Evolutionary conservation across 2,113 vertebrate species (phyloP), one percentile per base, ranked within the genome.

Genomic region (Podarcis muralis): DNA sequence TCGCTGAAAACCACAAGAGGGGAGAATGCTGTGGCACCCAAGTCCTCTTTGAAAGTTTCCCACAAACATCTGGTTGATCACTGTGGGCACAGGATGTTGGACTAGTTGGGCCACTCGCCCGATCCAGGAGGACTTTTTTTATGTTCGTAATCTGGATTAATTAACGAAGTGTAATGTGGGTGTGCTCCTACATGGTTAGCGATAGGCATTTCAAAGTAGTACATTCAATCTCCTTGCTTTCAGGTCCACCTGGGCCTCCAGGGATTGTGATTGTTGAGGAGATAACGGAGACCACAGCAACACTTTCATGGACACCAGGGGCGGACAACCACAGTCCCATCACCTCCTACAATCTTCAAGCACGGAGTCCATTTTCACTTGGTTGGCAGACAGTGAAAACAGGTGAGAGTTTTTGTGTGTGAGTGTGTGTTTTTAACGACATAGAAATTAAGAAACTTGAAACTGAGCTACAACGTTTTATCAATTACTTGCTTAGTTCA

Each of bases 221-320:
- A 40, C 71, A 15, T 78, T 90, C 20, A 89, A 87, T 91, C 93
- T 91, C 77, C 90, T 94, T 89, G 79, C 88, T 90, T 89, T 9
- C 91, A 99, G 99, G 99, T 93, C 98, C 99, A 87, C 99, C 99
- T 11, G 98, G 99, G 59, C 97, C 99, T n/a, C 99, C 99, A 53
- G 98, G 99, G 84, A 96, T 99, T 90, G 98, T 99, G 90, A 99
- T 99, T 59, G 98, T 99, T 91, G 99, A 99, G 92, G 99, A 99
- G 96, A 99, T 99, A 94, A 98, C 98, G 0, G 98, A 98, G 57
- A 97, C 88, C 88, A 98, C 98, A 5, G 99, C 98, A 87, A 99
- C 98, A 4, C 96, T 99, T 79, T 99, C 98, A 62, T 99, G 98
- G 99, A 98, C 97, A 71, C 97, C 98, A 6, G 98, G 98, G 3